A percentile compares a stretch with the other conserved stretches of the same genome.
Conservation (phyloP, 2,888 invertebrate genomes). For the Watsonalla binaria region DNA sequence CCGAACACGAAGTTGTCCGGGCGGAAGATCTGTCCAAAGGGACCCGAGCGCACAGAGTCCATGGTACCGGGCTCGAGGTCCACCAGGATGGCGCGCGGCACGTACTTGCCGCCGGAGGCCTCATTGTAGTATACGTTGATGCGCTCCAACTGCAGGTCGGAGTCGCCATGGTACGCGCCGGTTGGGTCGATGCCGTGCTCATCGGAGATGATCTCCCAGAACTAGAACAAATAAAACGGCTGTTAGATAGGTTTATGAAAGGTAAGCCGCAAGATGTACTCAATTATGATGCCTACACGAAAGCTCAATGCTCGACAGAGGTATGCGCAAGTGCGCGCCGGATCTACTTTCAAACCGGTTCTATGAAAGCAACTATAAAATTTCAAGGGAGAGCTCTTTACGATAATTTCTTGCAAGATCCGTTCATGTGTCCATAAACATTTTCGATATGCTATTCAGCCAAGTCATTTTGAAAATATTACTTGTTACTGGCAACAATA, state of each 20-base stretch:
- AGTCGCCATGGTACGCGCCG: conserved; percentile 92
- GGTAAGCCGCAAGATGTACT: conserved; percentile 33
- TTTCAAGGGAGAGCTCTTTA: conserved; percentile 29
- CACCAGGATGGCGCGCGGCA: conserved; percentile 67
- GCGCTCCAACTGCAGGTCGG: conserved; percentile 93
- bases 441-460: conserved; percentile 22
- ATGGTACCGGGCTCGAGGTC: conserved; percentile 73
- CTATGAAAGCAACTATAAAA: conserved; percentile 25
- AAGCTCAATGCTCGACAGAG: conserved; percentile 42
- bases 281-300: conserved; percentile 59
- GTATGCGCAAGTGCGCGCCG: conserved; percentile 36
- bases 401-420: conserved; percentile 24
- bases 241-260: conserved; percentile 81
- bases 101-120: conserved; percentile 81
- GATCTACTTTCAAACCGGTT: conserved; percentile 66
- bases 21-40: conserved; percentile 86
- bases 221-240: conserved; percentile 80
- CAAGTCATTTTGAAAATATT: conserved; percentile 8
- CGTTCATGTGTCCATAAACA: conserved; percentile 25
- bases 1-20: conserved; percentile 87
- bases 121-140: conserved; percentile 98
- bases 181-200: conserved; percentile 96
- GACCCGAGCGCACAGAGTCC: conserved; percentile 84
- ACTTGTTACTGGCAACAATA: conserved; percentile 15
- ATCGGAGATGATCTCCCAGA: conserved; percentile 97